Base-by-base conservation (phyloP, 1,140 invertebrate species). In the Pteromalus puparum region DNA sequence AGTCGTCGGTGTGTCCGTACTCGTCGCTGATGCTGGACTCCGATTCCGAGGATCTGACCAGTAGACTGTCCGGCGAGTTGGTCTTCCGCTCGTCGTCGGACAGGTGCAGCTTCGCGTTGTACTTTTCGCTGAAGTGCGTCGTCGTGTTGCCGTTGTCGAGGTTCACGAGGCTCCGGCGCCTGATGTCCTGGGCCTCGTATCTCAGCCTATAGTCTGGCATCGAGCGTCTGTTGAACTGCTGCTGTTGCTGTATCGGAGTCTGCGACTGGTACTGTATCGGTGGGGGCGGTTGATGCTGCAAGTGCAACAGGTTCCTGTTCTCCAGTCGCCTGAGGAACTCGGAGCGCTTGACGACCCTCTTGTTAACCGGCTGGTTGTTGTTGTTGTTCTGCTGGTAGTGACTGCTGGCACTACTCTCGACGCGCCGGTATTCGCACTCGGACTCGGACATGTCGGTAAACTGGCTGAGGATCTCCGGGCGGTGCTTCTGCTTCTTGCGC, bases 11-110 rank as follows among this genome's bases (percentile, higher is more conserved):
- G 42, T 93, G 92, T 0, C 92, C 92, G 0, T 93, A 92, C 81
- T 93, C 92, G 48, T 86, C 85, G 77, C 85, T 86, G 28, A 79
- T 83, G 81, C 92, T 93, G 76, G 92, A 92, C 6, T 90, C 87
- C 1, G 92, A 93, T 80, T 92, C 92, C 2, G 91, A 93, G 0
- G 92, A 93, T 42, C 92, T 92, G 0, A 93, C 89, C 30, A 93
- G 76, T 7, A 92, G 86, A 79, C 92, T 93, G 46, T 93, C 93
- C 0, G 92, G 93, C 1, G 92, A 93, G 65, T 93, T 92, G 0
- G 92, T 92, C 70, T 93, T 92, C 2, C 92, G 87, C 13, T 92
- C 92, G 26, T 93, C 92, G 38, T 93, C 92, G 0, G 92, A 92
- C 18, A 92, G 72, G 61, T 85, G 84, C 2, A 76, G 24, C 53